Evolutionary conservation across 2,888 invertebrate genomes (phyloP).

Genomic region (Hydrotaea diabolus): DNA sequence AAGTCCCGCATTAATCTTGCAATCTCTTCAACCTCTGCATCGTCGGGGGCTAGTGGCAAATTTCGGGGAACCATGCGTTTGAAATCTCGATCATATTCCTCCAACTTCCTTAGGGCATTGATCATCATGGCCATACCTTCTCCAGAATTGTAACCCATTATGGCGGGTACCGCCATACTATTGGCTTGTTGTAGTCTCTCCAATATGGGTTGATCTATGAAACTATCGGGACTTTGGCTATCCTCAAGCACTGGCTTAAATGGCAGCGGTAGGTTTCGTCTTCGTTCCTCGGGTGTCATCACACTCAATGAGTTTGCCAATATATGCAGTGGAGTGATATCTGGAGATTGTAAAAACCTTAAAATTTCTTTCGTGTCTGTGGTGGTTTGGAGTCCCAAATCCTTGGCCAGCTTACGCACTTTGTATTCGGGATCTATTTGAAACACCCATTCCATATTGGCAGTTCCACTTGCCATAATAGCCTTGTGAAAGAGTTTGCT

Average conservation of each 20-base stretch:
- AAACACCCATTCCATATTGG: slow-evolving; percentile 78
- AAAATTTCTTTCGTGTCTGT: slow-evolving; percentile 67
- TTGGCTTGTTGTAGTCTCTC: slow-evolving; percentile 80
- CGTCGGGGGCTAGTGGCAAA: slow-evolving; percentile 70
- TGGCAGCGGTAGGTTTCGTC: slow-evolving; percentile 74
- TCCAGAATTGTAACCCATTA: slow-evolving; percentile 83
- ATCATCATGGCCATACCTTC: slow-evolving; percentile 81
- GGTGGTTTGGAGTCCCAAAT: slow-evolving; percentile 70
- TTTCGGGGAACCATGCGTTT: slow-evolving; percentile 76
- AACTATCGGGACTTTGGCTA: slow-evolving; percentile 72
- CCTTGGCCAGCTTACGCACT: slow-evolving; percentile 73
- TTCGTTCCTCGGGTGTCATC: slow-evolving; percentile 74
- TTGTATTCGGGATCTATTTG: slow-evolving; percentile 72
- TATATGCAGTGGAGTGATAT: slow-evolving; percentile 69
- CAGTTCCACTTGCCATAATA: slow-evolving; percentile 78
- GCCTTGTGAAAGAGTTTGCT: slow-evolving; percentile 78
- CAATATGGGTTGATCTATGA: slow-evolving; percentile 79
- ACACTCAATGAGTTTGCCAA: slow-evolving; percentile 68
- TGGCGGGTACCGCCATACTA: slow-evolving; percentile 81
- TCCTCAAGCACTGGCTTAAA: slow-evolving; percentile 77
- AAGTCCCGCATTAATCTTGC: slow-evolving; percentile 75
- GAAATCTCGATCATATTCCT: slow-evolving; percentile 73
- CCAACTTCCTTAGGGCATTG: slow-evolving; percentile 72
- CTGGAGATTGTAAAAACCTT: slow-evolving; percentile 72
- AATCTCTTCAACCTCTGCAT: slow-evolving; percentile 68